Conservation (phyloP, 1,140 invertebrate species). For the Cydia amplana region DNA sequence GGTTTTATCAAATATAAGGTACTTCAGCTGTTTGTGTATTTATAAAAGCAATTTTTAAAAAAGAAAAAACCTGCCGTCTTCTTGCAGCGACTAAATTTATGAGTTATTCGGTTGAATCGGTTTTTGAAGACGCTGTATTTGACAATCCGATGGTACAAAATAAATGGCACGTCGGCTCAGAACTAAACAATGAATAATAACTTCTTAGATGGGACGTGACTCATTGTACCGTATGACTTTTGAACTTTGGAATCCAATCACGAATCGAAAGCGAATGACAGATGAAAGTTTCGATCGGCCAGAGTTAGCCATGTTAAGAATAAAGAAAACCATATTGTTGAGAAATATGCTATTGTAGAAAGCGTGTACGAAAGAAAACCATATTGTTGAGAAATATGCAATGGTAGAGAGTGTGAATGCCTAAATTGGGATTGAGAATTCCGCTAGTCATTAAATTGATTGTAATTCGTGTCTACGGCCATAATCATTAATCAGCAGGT, state of each 20-base stretch:
- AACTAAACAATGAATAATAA: slow-evolving; percentile 32
- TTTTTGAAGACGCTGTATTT: background rate
- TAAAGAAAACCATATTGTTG: slow-evolving; percentile 10
- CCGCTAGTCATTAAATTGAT: slow-evolving; percentile 3
- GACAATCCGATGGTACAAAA: slow-evolving; percentile 16
- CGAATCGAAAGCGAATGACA: slow-evolving; percentile 16
- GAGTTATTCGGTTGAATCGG: no score
- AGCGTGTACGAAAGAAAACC: slow-evolving; percentile 1
- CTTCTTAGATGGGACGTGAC: background rate
- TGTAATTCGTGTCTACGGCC: slow-evolving; percentile 15
- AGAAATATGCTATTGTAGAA: slow-evolving; percentile 13
- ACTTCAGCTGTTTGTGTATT: no score
- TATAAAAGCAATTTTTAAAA: no score
- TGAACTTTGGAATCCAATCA: slow-evolving; percentile 24
- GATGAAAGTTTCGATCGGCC: slow-evolving; percentile 17
- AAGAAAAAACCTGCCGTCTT: no score
- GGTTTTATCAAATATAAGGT: no score
- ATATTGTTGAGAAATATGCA: slow-evolving; percentile 3
- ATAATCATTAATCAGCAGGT: slow-evolving; percentile 16
- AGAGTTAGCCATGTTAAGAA: background rate
- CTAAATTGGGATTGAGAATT: slow-evolving; percentile 12
- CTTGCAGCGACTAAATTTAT: no score
- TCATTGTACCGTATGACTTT: slow-evolving; percentile 22
- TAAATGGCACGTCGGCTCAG: slow-evolving; percentile 1
- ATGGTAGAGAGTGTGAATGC: slow-evolving; percentile 6